phyloP scores from a whole-genome alignment of 1,140 invertebrate genomes.

The Aphaenogaster rudis region DNA sequence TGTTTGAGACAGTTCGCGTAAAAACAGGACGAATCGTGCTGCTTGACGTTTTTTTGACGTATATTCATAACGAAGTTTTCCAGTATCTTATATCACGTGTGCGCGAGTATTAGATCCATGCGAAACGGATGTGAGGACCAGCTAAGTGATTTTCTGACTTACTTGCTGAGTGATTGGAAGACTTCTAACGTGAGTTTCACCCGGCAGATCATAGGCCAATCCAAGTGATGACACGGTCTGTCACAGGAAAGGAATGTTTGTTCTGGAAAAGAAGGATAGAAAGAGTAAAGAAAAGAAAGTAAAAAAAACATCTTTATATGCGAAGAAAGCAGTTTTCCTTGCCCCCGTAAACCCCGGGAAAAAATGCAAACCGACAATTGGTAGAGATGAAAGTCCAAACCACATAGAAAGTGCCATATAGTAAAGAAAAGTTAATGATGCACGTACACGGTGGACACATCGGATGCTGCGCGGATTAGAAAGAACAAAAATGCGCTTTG shows the following conservation, averaged over 20 bases:
- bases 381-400: conserved; percentile 41
- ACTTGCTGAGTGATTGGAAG: conserved; percentile 90
- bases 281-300: conserved; percentile 1
- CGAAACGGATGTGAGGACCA: background rate
- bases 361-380: conserved; percentile 3
- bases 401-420: conserved; percentile 46
- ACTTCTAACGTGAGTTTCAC: conserved; percentile 91
- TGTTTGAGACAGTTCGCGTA: background rate
- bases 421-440: conserved; percentile 36
- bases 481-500: conserved; percentile 13
- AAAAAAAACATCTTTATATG: background rate
- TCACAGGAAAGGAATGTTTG: conserved; percentile 91
- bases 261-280: conserved; percentile 88
- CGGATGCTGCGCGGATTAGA: conserved; percentile 4
- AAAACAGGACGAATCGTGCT: background rate
- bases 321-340: conserved; percentile 49
- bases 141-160: conserved; percentile 76
- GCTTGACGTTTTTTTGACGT: background rate
- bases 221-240: conserved; percentile 91
- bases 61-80: background rate
- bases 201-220: conserved; percentile 93
- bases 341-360: background rate
- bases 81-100: background rate
- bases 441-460: background rate
- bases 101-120: background rate